Evolutionary conservation across 2,113 vertebrate species (phyloP).

Genomic region (Albula glossodonta): DNA sequence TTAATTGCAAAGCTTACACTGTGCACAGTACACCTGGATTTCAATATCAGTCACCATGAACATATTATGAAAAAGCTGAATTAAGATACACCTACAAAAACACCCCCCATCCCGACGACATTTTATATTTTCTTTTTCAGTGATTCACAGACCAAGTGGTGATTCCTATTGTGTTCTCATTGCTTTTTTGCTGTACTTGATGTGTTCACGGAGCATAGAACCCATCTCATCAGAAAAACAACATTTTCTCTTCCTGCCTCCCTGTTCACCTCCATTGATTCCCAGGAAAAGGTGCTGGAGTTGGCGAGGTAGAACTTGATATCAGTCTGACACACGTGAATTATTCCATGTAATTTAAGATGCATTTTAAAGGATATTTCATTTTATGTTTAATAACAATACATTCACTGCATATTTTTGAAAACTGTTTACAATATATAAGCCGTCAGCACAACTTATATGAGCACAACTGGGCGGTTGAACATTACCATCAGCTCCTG

Average conservation of each 20-base stretch:
- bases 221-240: constrained; percentile 30
- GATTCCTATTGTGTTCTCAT: constrained; percentile 35
- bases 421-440: background rate
- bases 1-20: background rate
- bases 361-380: constrained; percentile 4
- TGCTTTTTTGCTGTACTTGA: background rate
- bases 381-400: background rate
- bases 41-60: background rate
- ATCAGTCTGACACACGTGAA: background rate
- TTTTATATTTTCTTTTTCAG: constrained; percentile 14
- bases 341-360: background rate
- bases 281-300: constrained; percentile 8
- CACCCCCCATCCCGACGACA: background rate
- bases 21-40: background rate
- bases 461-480: background rate
- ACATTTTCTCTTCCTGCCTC: constrained; percentile 24
- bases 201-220: constrained; percentile 34
- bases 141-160: background rate
- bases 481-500: background rate
- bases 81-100: background rate
- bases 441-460: background rate
- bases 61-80: background rate
- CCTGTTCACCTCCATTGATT: constrained; percentile 32
- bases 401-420: background rate
- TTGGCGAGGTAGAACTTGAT: constrained; percentile 10